phyloP scores from a whole-genome alignment of 2,113 vertebrate species.

The Azemiops feae region DNA sequence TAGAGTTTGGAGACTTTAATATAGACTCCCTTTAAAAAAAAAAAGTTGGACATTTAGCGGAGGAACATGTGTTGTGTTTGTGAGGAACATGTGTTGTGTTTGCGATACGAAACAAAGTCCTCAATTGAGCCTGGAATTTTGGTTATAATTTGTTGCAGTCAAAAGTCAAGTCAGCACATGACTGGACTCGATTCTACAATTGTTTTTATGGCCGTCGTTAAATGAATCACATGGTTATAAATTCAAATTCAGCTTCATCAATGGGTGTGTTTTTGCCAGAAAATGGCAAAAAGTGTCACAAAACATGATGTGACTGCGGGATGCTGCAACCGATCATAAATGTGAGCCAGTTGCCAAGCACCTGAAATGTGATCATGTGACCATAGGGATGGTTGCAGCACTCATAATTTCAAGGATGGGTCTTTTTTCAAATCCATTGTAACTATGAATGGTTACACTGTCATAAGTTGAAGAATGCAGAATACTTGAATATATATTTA shows the following conservation, averaged over 20 bases:
- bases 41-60: not conserved
- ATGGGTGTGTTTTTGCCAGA: not conserved
- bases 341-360: not conserved
- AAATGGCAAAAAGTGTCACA: not conserved
- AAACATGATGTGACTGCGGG: not conserved
- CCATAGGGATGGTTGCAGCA: too few species aligned
- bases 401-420: not conserved
- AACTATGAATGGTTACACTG: not conserved
- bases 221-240: not conserved
- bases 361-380: not conserved
- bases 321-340: not conserved
- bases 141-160: not conserved
- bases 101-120: not conserved
- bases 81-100: not conserved
- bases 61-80: not conserved
- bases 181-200: not conserved
- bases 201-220: not conserved
- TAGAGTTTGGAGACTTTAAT: too few species aligned
- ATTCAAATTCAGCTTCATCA: not conserved
- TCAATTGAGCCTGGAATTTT: too few species aligned
- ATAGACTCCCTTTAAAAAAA: not conserved
- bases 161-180: not conserved
- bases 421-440: not conserved
- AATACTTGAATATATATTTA: accelerated
- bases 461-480: not conserved